These are phyloP conservation scores for Tapirus indicus DNA, from an alignment of 2,797 vertebrate species.

Conservation along the genomic window DNA sequence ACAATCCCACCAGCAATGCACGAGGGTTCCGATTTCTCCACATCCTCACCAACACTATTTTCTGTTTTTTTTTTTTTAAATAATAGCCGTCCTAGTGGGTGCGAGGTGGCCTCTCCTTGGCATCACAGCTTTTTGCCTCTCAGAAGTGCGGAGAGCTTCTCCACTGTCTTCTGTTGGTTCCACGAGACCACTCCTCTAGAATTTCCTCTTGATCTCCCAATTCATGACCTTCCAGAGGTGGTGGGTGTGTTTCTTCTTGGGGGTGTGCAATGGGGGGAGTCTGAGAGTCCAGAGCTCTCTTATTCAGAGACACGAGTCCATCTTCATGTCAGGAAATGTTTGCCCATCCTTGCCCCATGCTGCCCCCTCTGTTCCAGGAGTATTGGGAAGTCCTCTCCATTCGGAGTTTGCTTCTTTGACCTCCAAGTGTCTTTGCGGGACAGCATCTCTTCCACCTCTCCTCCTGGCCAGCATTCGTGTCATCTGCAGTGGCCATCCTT, in stretches of 20 bases:
- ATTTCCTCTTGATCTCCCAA: background rate
- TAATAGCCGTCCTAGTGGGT: background rate
- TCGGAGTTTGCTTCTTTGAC: background rate
- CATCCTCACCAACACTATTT: background rate
- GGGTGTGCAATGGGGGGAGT: background rate
- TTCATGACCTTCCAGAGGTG: background rate
- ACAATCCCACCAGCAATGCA: background rate
- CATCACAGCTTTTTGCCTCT: too few species aligned
- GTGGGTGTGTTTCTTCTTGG: background rate
- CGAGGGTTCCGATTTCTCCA: background rate
- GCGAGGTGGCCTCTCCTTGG: background rate
- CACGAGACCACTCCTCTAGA: background rate
- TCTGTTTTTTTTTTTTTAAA: background rate
- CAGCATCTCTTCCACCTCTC: background rate
- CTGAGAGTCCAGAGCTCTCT: background rate
- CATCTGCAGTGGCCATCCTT: background rate
- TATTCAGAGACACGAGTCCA: background rate
- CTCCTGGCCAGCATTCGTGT: background rate
- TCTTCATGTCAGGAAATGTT: background rate
- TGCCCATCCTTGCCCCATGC: accelerated
- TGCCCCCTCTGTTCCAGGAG: background rate
- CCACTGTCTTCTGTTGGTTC: background rate
- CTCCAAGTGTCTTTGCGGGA: background rate
- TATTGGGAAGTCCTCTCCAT: background rate
- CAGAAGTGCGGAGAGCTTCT: too few species aligned